These are phyloP conservation scores for Melanotaenia boesemani DNA, from an alignment of 2,797 vertebrate species.

Conservation along the genomic window DNA sequence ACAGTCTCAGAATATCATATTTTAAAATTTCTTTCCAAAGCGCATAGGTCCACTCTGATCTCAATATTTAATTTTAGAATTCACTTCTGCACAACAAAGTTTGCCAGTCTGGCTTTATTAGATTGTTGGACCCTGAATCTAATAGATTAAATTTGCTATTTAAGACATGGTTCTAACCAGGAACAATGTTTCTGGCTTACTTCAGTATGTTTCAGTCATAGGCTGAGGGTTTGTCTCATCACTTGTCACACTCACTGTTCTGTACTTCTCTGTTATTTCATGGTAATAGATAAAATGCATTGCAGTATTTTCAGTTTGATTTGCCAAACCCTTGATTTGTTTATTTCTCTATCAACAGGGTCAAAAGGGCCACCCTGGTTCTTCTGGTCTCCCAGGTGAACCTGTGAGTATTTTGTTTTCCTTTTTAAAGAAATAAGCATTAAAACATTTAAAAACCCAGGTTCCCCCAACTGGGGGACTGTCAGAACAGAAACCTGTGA, in stretches of 20 bases:
- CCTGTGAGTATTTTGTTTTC: slow-evolving; percentile 85
- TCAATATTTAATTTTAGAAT: background rate
- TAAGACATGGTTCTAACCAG: too few relatives aligned
- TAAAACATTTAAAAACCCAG: too few relatives aligned
- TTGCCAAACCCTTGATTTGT: slow-evolving; percentile 9
- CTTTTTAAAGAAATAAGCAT: too few relatives aligned
- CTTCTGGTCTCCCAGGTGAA: slow-evolving; percentile 91
- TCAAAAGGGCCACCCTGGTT: slow-evolving; percentile 92
- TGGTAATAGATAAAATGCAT: slow-evolving; percentile 9
- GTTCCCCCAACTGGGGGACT: too few relatives aligned
- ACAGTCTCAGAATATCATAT: background rate
- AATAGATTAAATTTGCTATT: too few relatives aligned
- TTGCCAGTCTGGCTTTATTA: too few relatives aligned
- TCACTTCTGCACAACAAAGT: too few relatives aligned
- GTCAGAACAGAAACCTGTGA: too few relatives aligned
- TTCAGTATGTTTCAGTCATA: too few relatives aligned
- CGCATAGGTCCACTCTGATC: background rate
- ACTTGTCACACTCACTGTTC: background rate
- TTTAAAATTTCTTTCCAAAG: background rate
- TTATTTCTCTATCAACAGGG: slow-evolving; percentile 78
- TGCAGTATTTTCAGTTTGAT: background rate
- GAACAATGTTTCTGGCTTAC: too few relatives aligned
- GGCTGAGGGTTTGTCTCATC: background rate
- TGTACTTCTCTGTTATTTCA: slow-evolving; percentile 1
- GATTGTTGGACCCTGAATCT: too few relatives aligned